Conservation (phyloP, 2,888 invertebrate genomes). For the Coenonympha glycerion region DNA sequence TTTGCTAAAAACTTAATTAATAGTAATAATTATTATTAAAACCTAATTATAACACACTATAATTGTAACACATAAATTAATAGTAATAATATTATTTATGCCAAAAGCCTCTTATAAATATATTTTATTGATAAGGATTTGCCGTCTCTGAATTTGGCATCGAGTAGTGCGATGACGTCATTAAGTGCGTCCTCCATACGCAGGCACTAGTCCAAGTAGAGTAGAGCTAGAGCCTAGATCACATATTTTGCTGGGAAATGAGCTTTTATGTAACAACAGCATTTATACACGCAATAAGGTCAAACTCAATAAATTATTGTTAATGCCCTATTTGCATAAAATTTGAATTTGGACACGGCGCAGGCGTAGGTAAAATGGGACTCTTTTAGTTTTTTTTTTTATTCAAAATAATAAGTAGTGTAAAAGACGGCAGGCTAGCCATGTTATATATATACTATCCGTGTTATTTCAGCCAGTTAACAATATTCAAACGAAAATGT, state of each 20-base stretch:
- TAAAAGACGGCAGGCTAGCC: not conserved
- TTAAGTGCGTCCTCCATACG: slow-evolving; percentile 36
- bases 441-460: not conserved
- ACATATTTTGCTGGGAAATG: slow-evolving; percentile 15
- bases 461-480: not conserved
- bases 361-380: not conserved
- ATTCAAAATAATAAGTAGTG: not conserved
- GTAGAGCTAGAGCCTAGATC: slow-evolving; percentile 35
- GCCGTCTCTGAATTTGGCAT: slow-evolving; percentile 12
- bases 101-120: too few species aligned
- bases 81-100: too few species aligned
- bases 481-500: not conserved
- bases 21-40: too few species aligned
- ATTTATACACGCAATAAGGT: not conserved
- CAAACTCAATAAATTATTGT: not conserved
- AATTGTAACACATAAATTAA: too few species aligned
- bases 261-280: slow-evolving; percentile 1
- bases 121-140: not conserved
- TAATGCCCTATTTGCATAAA: not conserved
- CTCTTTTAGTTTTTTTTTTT: not conserved
- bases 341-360: not conserved
- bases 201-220: slow-evolving; percentile 45
- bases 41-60: too few species aligned
- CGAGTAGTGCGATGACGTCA: slow-evolving; percentile 42
- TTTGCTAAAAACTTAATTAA: too few species aligned